Evolutionary conservation across 2,888 invertebrate genomes (phyloP).

Genomic region (Cordilura impudica): DNA sequence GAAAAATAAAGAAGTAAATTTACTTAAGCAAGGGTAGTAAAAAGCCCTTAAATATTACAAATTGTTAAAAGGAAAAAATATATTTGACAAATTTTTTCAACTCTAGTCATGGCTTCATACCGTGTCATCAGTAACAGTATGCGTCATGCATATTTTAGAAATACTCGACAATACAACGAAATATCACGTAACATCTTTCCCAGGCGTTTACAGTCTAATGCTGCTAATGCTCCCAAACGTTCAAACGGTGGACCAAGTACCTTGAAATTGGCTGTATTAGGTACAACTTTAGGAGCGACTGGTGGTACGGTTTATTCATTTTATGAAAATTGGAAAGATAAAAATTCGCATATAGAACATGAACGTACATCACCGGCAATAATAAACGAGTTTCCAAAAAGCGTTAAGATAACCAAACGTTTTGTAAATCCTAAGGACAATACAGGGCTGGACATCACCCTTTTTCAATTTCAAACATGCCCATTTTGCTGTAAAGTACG

Average conservation of each 20-base stretch:
- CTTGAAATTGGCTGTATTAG: constrained; percentile 80
- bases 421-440: constrained; percentile 82
- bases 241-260: constrained; percentile 67
- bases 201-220: constrained; percentile 33
- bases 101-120: constrained; percentile 68
- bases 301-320: constrained; percentile 80
- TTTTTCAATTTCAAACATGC: constrained; percentile 98
- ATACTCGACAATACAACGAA: neutral
- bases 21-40: constrained; percentile 2
- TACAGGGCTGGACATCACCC: constrained; percentile 86
- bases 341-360: constrained; percentile 76
- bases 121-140: constrained; percentile 64
- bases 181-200: constrained; percentile 50
- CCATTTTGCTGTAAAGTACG: constrained; percentile 97
- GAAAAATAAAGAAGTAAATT: constrained; percentile 34
- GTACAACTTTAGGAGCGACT: constrained; percentile 81
- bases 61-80: neutral
- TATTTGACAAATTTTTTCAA: neutral
- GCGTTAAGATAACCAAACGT: constrained; percentile 81
- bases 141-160: constrained; percentile 42
- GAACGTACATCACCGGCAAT: constrained; percentile 72
- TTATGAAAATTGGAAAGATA: constrained; percentile 69
- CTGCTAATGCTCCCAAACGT: constrained; percentile 10
- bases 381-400: constrained; percentile 78
- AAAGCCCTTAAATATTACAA: neutral